Evolutionary conservation across 2,888 invertebrate species (phyloP).

Genomic region (Drosophila ustulata): DNA sequence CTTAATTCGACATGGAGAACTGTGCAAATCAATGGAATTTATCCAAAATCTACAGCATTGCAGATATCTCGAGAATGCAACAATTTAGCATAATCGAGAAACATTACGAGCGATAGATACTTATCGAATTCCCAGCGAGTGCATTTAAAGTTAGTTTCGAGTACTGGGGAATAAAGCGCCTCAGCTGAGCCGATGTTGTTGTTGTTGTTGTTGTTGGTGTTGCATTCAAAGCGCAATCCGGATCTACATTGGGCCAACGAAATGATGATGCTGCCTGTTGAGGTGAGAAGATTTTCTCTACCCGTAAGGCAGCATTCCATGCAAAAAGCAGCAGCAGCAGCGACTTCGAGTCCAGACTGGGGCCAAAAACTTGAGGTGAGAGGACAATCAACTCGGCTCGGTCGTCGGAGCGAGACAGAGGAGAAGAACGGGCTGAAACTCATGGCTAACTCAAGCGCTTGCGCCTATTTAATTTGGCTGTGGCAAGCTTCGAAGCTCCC

Average conservation of each 20-base stretch:
- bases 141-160: constrained; percentile 20
- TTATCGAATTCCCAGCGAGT: constrained; percentile 27
- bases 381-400: constrained; percentile 77
- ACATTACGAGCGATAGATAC: not conserved
- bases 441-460: constrained; percentile 78
- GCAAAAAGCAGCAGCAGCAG: constrained; percentile 39
- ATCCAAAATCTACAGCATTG: not conserved
- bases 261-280: constrained; percentile 31
- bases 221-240: constrained; percentile 45
- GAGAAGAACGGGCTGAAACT: constrained; percentile 53
- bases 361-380: constrained; percentile 76
- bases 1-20: not conserved
- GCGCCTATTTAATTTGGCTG: constrained; percentile 82
- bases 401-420: not conserved
- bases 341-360: constrained; percentile 27
- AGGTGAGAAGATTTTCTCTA: constrained; percentile 81
- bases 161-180: constrained; percentile 44
- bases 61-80: not conserved
- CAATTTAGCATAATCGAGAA: not conserved
- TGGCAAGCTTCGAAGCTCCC: constrained; percentile 74
- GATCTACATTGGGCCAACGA: constrained; percentile 52
- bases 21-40: not conserved
- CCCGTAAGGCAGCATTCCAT: constrained; percentile 79
- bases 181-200: constrained; percentile 5
- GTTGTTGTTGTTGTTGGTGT: constrained; percentile 19